Percentiles rank a stretch among this genome's conserved stretches.
Evolutionary conservation across 2,113 vertebrate genomes (phyloP).

Genomic region (Scatophagus argus): DNA sequence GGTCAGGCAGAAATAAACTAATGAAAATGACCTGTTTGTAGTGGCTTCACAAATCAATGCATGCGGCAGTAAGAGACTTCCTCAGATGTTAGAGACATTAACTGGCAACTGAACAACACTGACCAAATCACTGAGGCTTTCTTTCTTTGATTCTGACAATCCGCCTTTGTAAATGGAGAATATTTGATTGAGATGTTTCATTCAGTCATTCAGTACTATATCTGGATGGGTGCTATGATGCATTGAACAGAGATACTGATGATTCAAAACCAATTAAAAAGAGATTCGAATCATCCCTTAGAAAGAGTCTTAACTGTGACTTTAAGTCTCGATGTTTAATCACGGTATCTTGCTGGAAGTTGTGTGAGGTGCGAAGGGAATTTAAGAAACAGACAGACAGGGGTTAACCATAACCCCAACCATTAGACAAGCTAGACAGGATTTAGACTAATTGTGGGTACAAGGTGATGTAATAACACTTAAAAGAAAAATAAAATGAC

Average conservation of each 20-base stretch:
- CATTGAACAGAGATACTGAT: slow-evolving; percentile 23
- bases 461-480: not conserved
- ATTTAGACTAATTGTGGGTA: not conserved
- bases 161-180: not conserved
- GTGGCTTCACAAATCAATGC: slow-evolving; percentile 26
- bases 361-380: not conserved
- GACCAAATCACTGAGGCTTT: slow-evolving; percentile 1
- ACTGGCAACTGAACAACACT: slow-evolving; percentile 1
- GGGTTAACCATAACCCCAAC: too few relatives aligned
- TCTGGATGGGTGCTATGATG: slow-evolving; percentile 37
- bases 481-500: not conserved
- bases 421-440: not conserved
- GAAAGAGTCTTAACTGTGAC: slow-evolving; percentile 49
- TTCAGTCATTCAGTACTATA: slow-evolving; percentile 27
- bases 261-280: slow-evolving; percentile 47
- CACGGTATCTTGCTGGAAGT: slow-evolving; percentile 19
- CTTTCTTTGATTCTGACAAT: slow-evolving; percentile 36
- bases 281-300: slow-evolving; percentile 51
- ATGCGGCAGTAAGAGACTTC: slow-evolving; percentile 16
- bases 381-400: not conserved
- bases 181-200: slow-evolving; percentile 39
- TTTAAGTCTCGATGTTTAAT: slow-evolving; percentile 49
- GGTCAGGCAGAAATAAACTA: slow-evolving; percentile 41
- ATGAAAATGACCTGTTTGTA: slow-evolving; percentile 46
- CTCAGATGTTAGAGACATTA: slow-evolving; percentile 17